A percentile compares a stretch with the other conserved stretches of the same genome.
Evolutionary conservation across 2,797 vertebrate genomes (phyloP).

Genomic region (Myripristis jacobus): DNA sequence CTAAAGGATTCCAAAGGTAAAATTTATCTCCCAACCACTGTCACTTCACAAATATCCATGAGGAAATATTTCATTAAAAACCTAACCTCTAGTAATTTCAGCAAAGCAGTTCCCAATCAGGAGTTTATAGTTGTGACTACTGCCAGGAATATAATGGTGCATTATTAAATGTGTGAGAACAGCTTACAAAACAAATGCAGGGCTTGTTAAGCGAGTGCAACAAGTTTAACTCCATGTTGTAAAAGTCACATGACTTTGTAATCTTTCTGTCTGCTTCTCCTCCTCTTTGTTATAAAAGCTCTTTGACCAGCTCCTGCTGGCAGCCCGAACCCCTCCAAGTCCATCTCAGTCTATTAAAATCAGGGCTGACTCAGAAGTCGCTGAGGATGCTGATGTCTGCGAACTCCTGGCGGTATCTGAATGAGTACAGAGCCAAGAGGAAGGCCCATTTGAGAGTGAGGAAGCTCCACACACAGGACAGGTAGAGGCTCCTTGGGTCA

Average conservation of each 20-base stretch:
- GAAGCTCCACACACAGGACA: slow-evolving; percentile 94
- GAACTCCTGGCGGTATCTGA: slow-evolving; percentile 94
- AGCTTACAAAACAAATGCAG: slow-evolving; percentile 62
- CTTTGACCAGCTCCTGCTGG: slow-evolving; percentile 47
- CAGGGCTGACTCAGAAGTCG: slow-evolving; percentile 87
- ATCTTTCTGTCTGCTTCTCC: slow-evolving; percentile 51
- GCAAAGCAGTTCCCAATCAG: slow-evolving; percentile 8
- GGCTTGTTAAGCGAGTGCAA: slow-evolving; percentile 58
- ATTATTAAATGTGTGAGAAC: slow-evolving; percentile 51
- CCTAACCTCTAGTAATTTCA: not conserved
- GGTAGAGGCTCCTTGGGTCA: slow-evolving; percentile 91
- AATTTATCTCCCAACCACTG: slow-evolving; percentile 23
- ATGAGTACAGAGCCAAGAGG: slow-evolving; percentile 88
- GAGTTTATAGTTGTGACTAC: slow-evolving; percentile 30
- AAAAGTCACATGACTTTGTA: slow-evolving; percentile 56
- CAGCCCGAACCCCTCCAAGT: slow-evolving; percentile 49
- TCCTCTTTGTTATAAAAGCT: slow-evolving; percentile 61
- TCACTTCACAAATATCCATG: slow-evolving; percentile 24
- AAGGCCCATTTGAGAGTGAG: slow-evolving; percentile 94
- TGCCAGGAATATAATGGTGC: slow-evolving; percentile 29
- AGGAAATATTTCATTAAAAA: slow-evolving; percentile 26
- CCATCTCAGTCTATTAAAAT: slow-evolving; percentile 47
- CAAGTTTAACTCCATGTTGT: slow-evolving; percentile 48
- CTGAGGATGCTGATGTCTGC: slow-evolving; percentile 99
- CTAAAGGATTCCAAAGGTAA: slow-evolving; percentile 19